Evolutionary conservation across 2,113 vertebrate genomes (phyloP), one percentile per base, ranked within the genome.

Genomic region (Microcebus murinus): DNA sequence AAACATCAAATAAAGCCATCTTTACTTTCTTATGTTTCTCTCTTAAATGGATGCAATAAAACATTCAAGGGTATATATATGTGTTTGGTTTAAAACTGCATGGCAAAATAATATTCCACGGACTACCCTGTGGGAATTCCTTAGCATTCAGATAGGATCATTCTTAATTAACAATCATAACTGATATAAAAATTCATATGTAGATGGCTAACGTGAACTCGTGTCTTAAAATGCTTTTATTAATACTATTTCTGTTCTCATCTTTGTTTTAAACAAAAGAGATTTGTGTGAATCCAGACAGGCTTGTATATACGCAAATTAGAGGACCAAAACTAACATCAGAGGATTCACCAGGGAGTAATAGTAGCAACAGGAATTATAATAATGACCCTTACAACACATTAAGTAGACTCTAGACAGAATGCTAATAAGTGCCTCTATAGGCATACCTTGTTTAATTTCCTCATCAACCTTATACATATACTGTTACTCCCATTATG

Each of bases 251-350:
- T 96, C 3, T 88, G 8, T n/a, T 83, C 87, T 50, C 34, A 80
- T 65, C 42, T 84, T 95, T 93, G 27, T 91, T 85, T 94, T 63
- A 50, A 88, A 92, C 25, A 73, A 93, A 95, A 92, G 15, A 4
- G 15, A 59, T 87, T 8, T 65, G 3, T 87, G 4, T 83, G 91
- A 87, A 76, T 94, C 61, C 84, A 17, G 42, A 61, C 50, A 92
- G 8, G 1, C 20, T 95, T 87, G 31, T 71, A 63, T 34, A 48
- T 15, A 80, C 76, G 23, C 21, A 76, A 89, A 55, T 52, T 25
- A 59, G 52, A 90, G 13, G 36, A 59, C 34, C 48, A 61, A 87
- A 92, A 59, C n/a, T 48, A 52, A 55, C 42, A 65, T 90, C 34
- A 42, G 76, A 90, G 23, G 50, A 68, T n/a, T 88, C 7, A 45